phyloP scores from a whole-genome alignment of 2,113 vertebrate species.

The Notarius quadriscutis region DNA sequence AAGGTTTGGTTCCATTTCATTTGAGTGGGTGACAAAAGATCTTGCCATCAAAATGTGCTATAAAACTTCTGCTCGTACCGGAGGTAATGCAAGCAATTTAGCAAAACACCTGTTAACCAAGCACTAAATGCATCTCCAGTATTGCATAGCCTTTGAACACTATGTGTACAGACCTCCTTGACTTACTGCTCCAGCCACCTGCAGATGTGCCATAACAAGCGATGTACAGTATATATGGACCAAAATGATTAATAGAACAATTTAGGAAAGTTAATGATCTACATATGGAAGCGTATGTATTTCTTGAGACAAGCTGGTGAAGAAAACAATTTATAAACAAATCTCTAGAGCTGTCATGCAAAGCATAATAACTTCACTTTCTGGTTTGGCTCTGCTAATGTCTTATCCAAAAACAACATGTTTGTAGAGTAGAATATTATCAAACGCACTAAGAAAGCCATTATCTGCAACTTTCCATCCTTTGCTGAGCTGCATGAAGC shows the following conservation, averaged over 20 bases:
- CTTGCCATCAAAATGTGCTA: neutral
- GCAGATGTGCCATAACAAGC: neutral
- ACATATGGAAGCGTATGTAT: neutral
- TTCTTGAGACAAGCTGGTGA: neutral
- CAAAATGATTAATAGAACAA: neutral
- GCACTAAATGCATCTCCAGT: neutral
- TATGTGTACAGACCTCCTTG: neutral
- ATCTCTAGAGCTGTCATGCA: neutral
- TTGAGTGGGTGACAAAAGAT: neutral
- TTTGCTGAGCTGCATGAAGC: neutral
- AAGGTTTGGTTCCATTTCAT: conserved; percentile 5
- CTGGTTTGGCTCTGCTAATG: neutral
- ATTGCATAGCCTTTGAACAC: neutral
- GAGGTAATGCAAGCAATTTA: conserved; percentile 4
- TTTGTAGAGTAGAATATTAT: neutral
- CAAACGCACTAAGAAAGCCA: neutral
- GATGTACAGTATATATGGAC: neutral
- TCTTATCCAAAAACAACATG: neutral
- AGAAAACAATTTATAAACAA: neutral
- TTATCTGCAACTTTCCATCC: neutral
- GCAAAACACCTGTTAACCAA: conserved; percentile 12
- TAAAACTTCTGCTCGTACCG: neutral
- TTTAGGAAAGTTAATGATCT: neutral
- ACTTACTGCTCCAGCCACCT: neutral
- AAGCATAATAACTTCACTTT: neutral